Conservation (phyloP, 2,888 invertebrate genomes). For the Fissipunctia ypsillon region DNA sequence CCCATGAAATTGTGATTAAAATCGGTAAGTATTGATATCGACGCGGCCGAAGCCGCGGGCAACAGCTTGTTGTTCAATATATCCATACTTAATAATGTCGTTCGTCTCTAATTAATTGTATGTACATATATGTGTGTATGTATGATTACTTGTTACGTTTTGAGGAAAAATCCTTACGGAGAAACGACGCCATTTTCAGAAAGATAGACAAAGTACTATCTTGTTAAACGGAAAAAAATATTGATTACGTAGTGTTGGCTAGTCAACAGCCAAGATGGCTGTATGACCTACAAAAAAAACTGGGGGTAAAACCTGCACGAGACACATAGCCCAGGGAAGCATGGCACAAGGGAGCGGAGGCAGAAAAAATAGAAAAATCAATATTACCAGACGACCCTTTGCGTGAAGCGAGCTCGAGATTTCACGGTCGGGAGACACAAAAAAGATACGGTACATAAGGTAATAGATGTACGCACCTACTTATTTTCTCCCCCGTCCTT, state of each 20-base stretch:
- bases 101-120: neutral
- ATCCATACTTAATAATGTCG: neutral
- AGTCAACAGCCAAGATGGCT: neutral
- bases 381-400: conserved; percentile 24
- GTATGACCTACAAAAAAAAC: neutral
- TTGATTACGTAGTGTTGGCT: no score
- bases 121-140: neutral
- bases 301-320: neutral
- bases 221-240: no score
- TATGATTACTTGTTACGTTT: neutral
- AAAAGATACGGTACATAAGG: conserved; percentile 9
- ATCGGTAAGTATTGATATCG: no score
- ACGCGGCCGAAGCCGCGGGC: no score
- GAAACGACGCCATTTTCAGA: neutral
- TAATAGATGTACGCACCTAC: neutral
- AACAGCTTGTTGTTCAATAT: conserved; percentile 19
- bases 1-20: no score
- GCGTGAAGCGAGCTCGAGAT: conserved; percentile 24
- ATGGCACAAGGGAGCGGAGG: neutral
- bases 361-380: conserved; percentile 29
- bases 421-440: conserved; percentile 35
- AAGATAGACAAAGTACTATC: neutral
- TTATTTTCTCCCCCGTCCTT: neutral
- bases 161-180: neutral
- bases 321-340: neutral